Evolutionary conservation across 2,113 vertebrate species (phyloP).

Genomic region (Malurus elegans): DNA sequence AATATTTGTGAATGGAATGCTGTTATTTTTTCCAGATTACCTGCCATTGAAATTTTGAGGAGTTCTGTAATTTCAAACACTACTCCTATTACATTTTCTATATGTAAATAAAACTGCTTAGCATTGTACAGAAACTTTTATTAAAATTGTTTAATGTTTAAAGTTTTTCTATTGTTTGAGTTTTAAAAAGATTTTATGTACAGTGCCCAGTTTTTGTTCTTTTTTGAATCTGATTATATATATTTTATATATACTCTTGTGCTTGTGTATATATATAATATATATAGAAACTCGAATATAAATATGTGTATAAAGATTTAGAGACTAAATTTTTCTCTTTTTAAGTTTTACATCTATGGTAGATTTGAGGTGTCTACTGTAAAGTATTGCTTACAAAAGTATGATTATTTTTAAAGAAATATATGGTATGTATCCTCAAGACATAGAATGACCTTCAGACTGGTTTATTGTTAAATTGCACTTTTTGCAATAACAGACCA

Average conservation of each 20-base stretch:
- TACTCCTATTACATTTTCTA: constrained; percentile 97
- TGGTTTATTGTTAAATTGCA: constrained; percentile 84
- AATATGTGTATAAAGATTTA: constrained; percentile 83
- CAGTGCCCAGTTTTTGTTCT: constrained; percentile 82
- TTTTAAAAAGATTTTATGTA: constrained; percentile 85
- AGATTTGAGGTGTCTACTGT: constrained; percentile 86
- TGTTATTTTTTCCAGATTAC: constrained; percentile 98
- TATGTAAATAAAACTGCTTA: constrained; percentile 95
- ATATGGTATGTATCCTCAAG: constrained; percentile 83
- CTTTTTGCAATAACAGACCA: constrained; percentile 79
- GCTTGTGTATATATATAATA: constrained; percentile 81
- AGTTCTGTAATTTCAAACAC: constrained; percentile 94
- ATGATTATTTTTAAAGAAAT: constrained; percentile 85
- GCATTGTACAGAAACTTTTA: constrained; percentile 95
- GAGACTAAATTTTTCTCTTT: constrained; percentile 81
- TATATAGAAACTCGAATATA: constrained; percentile 81
- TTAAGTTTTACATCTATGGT: constrained; percentile 85
- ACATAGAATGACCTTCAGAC: constrained; percentile 80
- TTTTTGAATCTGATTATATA: constrained; percentile 83
- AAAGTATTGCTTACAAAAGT: constrained; percentile 84
- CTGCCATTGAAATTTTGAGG: constrained; percentile 99
- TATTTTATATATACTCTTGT: constrained; percentile 85
- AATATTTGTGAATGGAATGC: constrained; percentile 99
- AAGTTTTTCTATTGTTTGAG: constrained; percentile 91
- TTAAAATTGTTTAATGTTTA: constrained; percentile 95